Evolutionary conservation across 1,140 invertebrate genomes (phyloP), one percentile per base, ranked within the genome.

Genomic region (Chlorops oryzae): DNA sequence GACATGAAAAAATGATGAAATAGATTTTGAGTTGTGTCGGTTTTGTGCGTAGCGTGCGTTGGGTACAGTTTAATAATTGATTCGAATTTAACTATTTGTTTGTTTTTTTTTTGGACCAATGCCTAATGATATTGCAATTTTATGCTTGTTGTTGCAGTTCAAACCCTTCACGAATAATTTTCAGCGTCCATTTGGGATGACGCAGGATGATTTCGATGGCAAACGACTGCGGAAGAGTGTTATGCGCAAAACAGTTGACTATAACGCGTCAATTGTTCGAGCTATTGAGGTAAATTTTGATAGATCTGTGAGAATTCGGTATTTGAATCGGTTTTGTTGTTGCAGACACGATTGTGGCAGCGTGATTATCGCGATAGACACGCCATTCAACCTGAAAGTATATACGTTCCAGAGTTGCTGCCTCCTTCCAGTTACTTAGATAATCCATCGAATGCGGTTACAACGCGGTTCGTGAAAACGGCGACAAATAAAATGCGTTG

Each of bases 401-500:
- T 91, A 71, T 96, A 90, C 72, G 86, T 87, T 63, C 88, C 89
- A 0, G 86, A 90, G 70, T 73, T 97, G 61, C 75, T 91, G 61
- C 93, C 93, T 21, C 94, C 94, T 15, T 84, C 86, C 21, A 87
- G 85, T 64, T 91, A 93, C 66, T 80, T 87, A 37, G 89, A 97
- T 68, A 96, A 96, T 76, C 91, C 96, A 5, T 94, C 94, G 51
- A 98, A 99, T 78, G 89, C 92, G 60, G 92, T 99, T 3, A 96
- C 93, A 3, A 97, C 95, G 15, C 77, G 87, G 62, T 98, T 98
- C 77, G 94, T 99, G 2, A 91, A 98, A 74, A 95, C 95, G 23
- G 96, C 97, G 9, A 98, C 96, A 38, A 99, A 99, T 77, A 99
- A 99, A 82, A 96, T 98, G 84, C 81, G 95, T 60, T 99, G 96